Percentiles rank a stretch among this genome's conserved stretches.
Evolutionary conservation across 2,888 invertebrate species (phyloP).

Genomic region (Ichneumoninae sp.): DNA sequence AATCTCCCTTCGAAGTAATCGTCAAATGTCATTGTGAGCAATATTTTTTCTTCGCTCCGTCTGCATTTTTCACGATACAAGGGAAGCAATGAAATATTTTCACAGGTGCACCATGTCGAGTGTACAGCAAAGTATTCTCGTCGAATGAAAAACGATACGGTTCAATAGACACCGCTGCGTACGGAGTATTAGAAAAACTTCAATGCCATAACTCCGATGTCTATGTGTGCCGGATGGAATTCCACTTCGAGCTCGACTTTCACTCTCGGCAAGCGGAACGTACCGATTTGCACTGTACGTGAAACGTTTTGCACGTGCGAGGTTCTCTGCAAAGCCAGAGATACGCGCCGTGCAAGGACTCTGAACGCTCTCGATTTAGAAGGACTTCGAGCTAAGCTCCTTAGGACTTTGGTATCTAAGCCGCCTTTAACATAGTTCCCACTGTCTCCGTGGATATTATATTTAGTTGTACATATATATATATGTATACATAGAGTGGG

Average conservation of each 20-base stretch:
- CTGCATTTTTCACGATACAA: background rate
- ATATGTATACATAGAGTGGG: no score
- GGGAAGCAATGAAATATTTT: background rate
- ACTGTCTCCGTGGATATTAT: slow-evolving; percentile 13
- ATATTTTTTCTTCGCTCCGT: background rate
- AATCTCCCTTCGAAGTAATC: background rate
- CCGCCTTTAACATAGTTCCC: slow-evolving; percentile 31
- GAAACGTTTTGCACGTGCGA: slow-evolving; percentile 67
- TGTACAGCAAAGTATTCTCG: slow-evolving; percentile 19
- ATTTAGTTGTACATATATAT: background rate
- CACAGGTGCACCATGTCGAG: slow-evolving; percentile 2
- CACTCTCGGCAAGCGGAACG: slow-evolving; percentile 76
- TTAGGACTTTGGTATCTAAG: slow-evolving; percentile 39
- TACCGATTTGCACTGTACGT: slow-evolving; percentile 51
- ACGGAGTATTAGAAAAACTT: slow-evolving; percentile 67
- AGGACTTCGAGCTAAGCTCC: slow-evolving; percentile 59
- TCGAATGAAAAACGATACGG: slow-evolving; percentile 50
- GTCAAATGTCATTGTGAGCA: background rate
- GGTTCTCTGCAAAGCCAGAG: slow-evolving; percentile 12
- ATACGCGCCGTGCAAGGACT: slow-evolving; percentile 73
- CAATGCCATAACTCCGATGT: slow-evolving; percentile 73
- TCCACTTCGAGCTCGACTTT: slow-evolving; percentile 78
- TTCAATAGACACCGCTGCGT: slow-evolving; percentile 33
- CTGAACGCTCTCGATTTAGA: slow-evolving; percentile 68
- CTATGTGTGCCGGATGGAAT: slow-evolving; percentile 72